Evolutionary conservation across 2,113 vertebrate species (phyloP).

Genomic region (Sceloporus undulatus): DNA sequence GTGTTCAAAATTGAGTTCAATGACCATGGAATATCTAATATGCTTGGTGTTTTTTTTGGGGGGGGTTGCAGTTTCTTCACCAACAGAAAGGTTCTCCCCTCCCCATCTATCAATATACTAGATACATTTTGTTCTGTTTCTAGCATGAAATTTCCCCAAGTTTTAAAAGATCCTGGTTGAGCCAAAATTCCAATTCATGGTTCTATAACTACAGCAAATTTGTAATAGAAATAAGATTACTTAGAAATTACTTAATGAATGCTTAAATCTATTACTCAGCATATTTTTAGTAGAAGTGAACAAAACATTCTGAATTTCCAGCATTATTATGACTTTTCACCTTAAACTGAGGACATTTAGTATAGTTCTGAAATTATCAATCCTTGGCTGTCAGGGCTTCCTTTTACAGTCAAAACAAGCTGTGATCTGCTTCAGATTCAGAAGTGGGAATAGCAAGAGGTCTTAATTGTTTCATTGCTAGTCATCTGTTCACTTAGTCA

Average conservation of each 20-base stretch:
- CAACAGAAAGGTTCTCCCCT: neutral
- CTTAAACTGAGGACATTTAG: neutral
- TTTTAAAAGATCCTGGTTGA: neutral
- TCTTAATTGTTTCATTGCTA: neutral
- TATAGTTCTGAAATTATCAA: neutral
- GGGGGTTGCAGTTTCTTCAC: neutral
- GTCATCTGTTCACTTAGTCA: neutral
- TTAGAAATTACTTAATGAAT: slow-evolving; percentile 3
- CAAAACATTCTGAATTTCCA: neutral
- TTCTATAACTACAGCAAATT: neutral
- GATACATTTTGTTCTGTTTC: neutral
- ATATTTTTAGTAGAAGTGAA: slow-evolving; percentile 12
- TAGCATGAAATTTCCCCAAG: neutral
- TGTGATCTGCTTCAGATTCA: neutral
- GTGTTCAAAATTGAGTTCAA: neutral
- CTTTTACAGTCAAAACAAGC: neutral
- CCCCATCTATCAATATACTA: neutral
- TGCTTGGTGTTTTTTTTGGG: neutral
- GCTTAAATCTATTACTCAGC: neutral
- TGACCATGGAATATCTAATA: neutral
- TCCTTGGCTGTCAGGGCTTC: neutral
- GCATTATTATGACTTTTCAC: neutral
- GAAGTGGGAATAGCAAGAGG: no score
- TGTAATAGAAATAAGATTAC: neutral
- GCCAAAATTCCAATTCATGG: neutral